Conservation (phyloP, 2,113 vertebrate species). For the Chionis minor region DNA sequence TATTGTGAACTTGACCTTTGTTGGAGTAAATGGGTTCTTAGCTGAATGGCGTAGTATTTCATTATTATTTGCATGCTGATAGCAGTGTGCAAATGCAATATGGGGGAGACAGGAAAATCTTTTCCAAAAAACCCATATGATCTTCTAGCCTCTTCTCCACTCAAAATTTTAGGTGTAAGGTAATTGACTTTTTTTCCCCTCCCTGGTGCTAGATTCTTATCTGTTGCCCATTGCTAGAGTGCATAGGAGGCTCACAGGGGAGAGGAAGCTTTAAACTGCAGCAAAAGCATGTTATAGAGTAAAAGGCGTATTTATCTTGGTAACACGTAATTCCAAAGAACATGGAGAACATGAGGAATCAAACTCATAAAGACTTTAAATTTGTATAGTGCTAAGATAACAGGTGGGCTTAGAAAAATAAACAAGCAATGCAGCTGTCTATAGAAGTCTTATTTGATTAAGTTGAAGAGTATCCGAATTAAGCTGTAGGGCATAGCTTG, state of each 20-base stretch:
- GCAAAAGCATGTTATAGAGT: not conserved
- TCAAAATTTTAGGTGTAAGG: not conserved
- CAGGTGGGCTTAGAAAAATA: conserved; percentile 9
- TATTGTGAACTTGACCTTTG: conserved; percentile 49
- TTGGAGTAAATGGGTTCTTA: not conserved
- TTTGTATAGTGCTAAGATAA: not conserved
- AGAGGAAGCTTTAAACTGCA: not conserved
- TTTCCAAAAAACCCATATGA: not conserved
- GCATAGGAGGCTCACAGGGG: not conserved
- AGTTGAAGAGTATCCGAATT: not conserved
- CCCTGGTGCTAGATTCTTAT: not conserved
- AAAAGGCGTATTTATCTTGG: not conserved
- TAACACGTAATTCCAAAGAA: not conserved
- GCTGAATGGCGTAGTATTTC: not conserved
- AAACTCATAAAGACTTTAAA: not conserved
- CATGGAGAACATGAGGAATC: not conserved
- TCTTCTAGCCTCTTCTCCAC: not conserved
- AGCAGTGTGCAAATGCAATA: not conserved
- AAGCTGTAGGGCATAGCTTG: not conserved
- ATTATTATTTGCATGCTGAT: not conserved
- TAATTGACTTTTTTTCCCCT: not conserved
- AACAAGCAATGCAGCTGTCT: not conserved
- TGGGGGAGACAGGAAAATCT: not conserved
- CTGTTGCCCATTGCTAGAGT: not conserved
- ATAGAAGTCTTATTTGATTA: not conserved